Evolutionary conservation across 2,113 vertebrate species (phyloP).

Genomic region (Otocyon megalotis): DNA sequence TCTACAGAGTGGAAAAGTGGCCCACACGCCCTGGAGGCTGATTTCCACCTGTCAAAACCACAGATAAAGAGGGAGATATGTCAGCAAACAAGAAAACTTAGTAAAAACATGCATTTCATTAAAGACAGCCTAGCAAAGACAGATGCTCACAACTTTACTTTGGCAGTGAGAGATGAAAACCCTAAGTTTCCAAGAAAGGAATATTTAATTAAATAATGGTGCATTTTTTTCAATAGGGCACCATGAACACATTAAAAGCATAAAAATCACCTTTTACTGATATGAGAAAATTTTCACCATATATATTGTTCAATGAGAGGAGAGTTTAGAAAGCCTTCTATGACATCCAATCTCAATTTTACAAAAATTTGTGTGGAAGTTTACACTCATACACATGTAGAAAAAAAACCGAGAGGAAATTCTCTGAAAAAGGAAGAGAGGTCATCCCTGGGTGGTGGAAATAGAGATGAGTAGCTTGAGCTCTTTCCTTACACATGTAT

Average conservation of each 20-base stretch:
- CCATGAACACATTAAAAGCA: neutral
- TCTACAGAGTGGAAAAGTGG: neutral
- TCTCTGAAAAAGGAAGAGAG: neutral
- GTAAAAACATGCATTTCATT: neutral
- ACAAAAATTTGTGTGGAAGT: neutral
- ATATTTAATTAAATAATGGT: neutral
- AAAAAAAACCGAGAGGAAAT: neutral
- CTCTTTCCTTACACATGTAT: neutral
- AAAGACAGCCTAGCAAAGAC: neutral
- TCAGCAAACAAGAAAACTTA: neutral
- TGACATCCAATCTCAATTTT: neutral
- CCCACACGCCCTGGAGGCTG: fast-evolving
- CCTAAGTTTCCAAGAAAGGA: neutral
- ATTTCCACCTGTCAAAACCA: neutral
- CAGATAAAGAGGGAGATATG: neutral
- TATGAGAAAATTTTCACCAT: neutral
- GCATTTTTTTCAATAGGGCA: neutral
- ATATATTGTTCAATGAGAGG: fast-evolving
- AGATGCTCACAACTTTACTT: fast-evolving
- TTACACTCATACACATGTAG: neutral
- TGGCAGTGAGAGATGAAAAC: neutral
- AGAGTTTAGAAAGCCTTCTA: neutral
- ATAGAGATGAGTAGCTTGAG: neutral
- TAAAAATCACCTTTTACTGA: neutral
- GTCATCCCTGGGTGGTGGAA: neutral